Evolutionary conservation across 2,888 invertebrate species (phyloP), one percentile per base, ranked within the genome.

Genomic region (Nysson spinosus): DNA sequence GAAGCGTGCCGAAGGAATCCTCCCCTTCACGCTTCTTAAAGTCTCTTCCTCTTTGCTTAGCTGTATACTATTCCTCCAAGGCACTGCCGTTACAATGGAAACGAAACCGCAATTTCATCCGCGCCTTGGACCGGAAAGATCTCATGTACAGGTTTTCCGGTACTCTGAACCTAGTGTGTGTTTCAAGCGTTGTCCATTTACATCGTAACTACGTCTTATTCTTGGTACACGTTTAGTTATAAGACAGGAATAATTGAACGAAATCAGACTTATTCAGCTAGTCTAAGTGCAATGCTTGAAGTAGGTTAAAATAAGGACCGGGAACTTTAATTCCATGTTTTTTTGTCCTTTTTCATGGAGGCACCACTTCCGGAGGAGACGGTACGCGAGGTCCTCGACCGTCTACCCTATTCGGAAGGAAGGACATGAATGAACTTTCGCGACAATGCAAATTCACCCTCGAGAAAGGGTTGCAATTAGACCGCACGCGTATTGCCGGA

Each of bases 391-490:
- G 63, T 73, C 70, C 54, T 61, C 70, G 68, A 51, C 61, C 71
- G 64, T 50, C 49, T 24, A 5, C 14, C 34, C 16, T 43, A 57
- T 34, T 60, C 57, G 47, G 47, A 40, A 55, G 55, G 52, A 49
- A 61, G 37, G 55, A 26, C 73, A 69, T 72, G 75, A 75, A 75
- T 75, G 75, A 75, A 73, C 50, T 64, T 75, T 66, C 71, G 70
- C 74, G 69, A 76, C 73, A 68, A 76, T 75, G 78, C 75, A 63
- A 71, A 76, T 67, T 71, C 70, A 67, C 69, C 74, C 72, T 56
- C 47, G 46, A 24, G 47, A 63, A 80, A 62, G 77, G 81, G 79
- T 81, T 77, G 78, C 78, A 82, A 81, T 80, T 82, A 71, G 72
- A 69, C 58, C 65, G 64, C 66, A 70, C 72, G 63, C 72, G 73